Conservation (phyloP, 2,113 vertebrate species). For the Hirundichthys speculiger region DNA sequence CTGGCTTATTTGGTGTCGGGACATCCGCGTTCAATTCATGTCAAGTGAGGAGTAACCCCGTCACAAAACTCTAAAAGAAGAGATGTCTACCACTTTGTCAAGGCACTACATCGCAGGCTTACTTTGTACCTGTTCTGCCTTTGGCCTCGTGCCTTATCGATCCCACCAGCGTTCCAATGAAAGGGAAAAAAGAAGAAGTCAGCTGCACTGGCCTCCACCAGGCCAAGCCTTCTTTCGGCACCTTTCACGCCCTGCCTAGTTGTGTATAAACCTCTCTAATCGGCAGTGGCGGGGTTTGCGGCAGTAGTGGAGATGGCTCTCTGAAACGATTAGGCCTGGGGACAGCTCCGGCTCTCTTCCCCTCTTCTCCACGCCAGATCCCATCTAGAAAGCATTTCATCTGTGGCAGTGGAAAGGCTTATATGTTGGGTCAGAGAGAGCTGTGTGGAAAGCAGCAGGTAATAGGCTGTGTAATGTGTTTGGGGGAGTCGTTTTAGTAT, state of each 20-base stretch:
- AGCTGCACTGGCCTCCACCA: constrained; percentile 25
- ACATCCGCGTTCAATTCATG: neutral
- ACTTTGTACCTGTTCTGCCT: constrained; percentile 45
- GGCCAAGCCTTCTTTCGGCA: constrained; percentile 51
- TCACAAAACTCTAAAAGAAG: constrained; percentile 54
- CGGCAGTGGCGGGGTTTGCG: constrained; percentile 69
- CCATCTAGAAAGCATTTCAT: constrained; percentile 82
- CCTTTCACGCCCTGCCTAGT: constrained; percentile 61
- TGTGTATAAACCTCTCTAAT: constrained; percentile 67
- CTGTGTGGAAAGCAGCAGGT: constrained; percentile 73
- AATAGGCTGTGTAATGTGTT: constrained; percentile 80
- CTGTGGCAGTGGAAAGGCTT: constrained; percentile 70
- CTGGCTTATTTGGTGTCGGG: constrained; percentile 12
- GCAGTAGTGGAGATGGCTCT: constrained; percentile 70
- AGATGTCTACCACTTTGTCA: constrained; percentile 50
- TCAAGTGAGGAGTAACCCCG: constrained; percentile 3
- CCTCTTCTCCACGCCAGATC: constrained; percentile 74
- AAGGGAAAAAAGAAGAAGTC: constrained; percentile 19
- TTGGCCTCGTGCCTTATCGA: constrained; percentile 69
- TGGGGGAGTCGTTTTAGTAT: constrained; percentile 74
- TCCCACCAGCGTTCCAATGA: constrained; percentile 30
- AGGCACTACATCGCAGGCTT: constrained; percentile 34
- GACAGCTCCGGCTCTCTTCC: constrained; percentile 74
- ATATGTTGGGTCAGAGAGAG: constrained; percentile 57
- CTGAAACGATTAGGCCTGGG: constrained; percentile 73